These are phyloP conservation scores for Datnioides undecimradiatus DNA, from an alignment of 2,113 vertebrate genomes.

Conservation along the genomic window DNA sequence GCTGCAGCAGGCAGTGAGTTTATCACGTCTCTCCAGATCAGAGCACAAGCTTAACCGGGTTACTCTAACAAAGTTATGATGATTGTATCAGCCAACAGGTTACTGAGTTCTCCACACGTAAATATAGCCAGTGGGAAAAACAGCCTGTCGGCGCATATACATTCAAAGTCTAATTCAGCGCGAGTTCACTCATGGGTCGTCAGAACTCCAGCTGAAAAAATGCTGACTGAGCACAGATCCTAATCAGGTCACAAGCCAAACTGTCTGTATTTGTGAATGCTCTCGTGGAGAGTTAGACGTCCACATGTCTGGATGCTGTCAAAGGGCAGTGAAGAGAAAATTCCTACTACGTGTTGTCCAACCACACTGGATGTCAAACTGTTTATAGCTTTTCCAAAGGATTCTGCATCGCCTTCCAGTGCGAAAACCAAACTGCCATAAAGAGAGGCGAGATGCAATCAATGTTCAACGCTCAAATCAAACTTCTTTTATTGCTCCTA, in stretches of 20 bases:
- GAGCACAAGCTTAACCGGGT: slow-evolving; percentile 30
- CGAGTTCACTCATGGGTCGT: neutral
- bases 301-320: neutral
- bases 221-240: neutral
- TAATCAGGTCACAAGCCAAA: neutral
- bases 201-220: neutral
- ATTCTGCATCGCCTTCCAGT: neutral
- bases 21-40: slow-evolving; percentile 32
- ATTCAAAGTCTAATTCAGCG: slow-evolving; percentile 20
- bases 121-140: neutral
- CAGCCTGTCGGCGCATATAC: neutral
- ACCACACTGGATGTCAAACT: too few species aligned
- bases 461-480: too few species aligned
- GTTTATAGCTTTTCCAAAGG: neutral
- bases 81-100: slow-evolving; percentile 33
- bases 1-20: neutral
- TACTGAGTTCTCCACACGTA: slow-evolving; percentile 27
- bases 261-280: neutral
- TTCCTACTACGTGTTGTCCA: neutral
- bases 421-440: too few species aligned
- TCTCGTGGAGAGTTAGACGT: neutral
- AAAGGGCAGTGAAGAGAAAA: neutral
- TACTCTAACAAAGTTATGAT: slow-evolving; percentile 37
- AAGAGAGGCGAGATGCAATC: neutral
- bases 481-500: too few species aligned